Conservation (phyloP, 2,888 invertebrate species). For the Xanthia icteritia region DNA sequence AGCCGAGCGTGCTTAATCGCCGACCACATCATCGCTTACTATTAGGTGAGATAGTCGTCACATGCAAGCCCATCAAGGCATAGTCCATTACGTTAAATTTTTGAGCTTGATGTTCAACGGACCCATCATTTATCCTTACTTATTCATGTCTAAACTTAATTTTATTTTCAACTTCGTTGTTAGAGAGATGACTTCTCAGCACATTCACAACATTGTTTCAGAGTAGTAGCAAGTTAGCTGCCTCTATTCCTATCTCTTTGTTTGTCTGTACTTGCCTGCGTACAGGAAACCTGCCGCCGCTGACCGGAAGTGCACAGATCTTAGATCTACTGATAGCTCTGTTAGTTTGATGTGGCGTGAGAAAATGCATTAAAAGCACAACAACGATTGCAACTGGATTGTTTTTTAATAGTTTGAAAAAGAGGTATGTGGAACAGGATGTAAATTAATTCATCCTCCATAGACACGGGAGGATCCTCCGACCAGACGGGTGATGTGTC, state of each 20-base stretch:
- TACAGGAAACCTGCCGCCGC: slow-evolving; percentile 10
- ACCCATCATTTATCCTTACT: no score
- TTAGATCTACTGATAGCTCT: slow-evolving; percentile 52
- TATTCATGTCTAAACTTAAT: background rate
- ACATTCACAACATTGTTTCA: background rate
- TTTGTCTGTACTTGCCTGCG: background rate
- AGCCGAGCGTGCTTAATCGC: background rate
- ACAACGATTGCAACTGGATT: slow-evolving; percentile 8
- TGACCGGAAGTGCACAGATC: slow-evolving; percentile 44
- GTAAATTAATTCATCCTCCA: no score
- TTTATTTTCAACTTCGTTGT: background rate
- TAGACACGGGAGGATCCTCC: no score
- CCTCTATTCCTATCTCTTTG: background rate
- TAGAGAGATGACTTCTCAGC: no score
- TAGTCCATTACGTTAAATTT: background rate
- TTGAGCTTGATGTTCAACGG: no score
- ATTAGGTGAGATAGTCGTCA: background rate
- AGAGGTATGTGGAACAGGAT: no score
- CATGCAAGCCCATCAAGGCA: background rate
- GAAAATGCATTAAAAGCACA: slow-evolving; percentile 15
- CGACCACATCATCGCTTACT: background rate
- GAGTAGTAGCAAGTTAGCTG: background rate
- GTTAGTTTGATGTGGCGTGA: slow-evolving; percentile 28
- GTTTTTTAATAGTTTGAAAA: background rate
- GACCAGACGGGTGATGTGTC: no score